Base-by-base conservation (phyloP, 2,113 vertebrate genomes). In the Jaculus jaculus region DNA sequence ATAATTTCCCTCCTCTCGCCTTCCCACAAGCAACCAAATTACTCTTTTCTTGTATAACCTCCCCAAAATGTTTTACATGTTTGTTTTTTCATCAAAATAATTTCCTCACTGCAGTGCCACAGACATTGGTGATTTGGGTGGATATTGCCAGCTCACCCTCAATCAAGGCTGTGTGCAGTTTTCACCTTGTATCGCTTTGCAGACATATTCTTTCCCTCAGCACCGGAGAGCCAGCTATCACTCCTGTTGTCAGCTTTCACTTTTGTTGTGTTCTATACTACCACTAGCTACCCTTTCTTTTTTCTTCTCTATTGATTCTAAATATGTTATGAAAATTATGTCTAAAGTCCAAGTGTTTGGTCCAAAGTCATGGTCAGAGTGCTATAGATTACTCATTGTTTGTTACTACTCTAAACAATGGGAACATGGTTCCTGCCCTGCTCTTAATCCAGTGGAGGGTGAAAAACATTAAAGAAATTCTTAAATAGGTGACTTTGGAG, bases 281-380 rank as follows among this genome's bases (percentile, higher is more conserved):
- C 78, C 65, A 77, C 32, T 61, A 54, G 47, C 77, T 51, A 21
- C 51, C 54, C 54, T 94, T 81, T 54, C 26, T 28, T 42, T 74
- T 84, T 88, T 77, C 66, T 86, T 16, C n/a, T 82, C 91, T 73
- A 72, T 80, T 51, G 63, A 72, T 6, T 89, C 83, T 86, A 47
- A 85, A 58, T 80, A 65, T 78, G 63, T 75, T 78, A 65, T 87
- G 72, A 81, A 51, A 82, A 71, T 60, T 54, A 12, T 65, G 4
- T 85, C n/a, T 84, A 26, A 84, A 87, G 61, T 89, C 58, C n/a
- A 51, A 86, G 24, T 34, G 18, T 82, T 1, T 66, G 30, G 37
- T 26, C 74, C 69, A 60, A 30, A 87, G 61, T 90, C 73, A 68
- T 1, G 1, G 61, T 51, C 30, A 26, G 75, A 78, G 24, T 9